These are phyloP conservation scores for Gallinago jamesoni DNA, from an alignment of 2,113 vertebrate genomes.

Conservation along the genomic window DNA sequence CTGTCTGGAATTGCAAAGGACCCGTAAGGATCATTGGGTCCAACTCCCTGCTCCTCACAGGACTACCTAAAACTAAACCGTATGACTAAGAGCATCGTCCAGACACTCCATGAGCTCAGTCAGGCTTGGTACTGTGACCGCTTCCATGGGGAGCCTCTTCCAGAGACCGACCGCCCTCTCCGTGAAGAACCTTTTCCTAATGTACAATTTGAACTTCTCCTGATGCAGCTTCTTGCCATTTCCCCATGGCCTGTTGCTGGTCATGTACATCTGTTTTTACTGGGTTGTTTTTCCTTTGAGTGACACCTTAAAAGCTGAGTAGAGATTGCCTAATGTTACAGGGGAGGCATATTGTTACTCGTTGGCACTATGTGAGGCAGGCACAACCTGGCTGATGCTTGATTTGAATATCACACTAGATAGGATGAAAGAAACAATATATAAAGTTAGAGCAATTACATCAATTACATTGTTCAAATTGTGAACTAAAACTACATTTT, in stretches of 20 bases:
- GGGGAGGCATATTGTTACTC: not conserved
- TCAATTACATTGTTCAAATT: not conserved
- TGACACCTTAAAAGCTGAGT: not conserved
- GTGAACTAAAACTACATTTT: not conserved
- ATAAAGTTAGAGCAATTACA: not conserved
- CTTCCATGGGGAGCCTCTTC: not conserved
- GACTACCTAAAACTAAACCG: not conserved
- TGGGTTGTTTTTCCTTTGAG: not conserved
- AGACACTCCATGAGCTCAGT: not conserved
- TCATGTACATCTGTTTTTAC: not conserved
- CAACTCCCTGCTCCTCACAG: no score
- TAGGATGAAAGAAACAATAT: not conserved
- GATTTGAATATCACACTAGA: not conserved
- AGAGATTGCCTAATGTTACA: not conserved
- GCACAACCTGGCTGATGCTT: not conserved
- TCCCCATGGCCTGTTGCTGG: rapidly evolving
- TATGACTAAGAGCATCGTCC: rapidly evolving
- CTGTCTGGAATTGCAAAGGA: not conserved
- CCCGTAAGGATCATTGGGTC: not conserved
- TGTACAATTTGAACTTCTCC: not conserved
- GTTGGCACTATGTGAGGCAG: not conserved
- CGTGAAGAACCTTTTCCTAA: not conserved
- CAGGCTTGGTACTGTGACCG: rapidly evolving
- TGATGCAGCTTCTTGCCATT: not conserved
- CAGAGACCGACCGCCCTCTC: not conserved